Evolutionary conservation across 2,888 invertebrate species (phyloP).

Genomic region (Balanococcus diminutus): DNA sequence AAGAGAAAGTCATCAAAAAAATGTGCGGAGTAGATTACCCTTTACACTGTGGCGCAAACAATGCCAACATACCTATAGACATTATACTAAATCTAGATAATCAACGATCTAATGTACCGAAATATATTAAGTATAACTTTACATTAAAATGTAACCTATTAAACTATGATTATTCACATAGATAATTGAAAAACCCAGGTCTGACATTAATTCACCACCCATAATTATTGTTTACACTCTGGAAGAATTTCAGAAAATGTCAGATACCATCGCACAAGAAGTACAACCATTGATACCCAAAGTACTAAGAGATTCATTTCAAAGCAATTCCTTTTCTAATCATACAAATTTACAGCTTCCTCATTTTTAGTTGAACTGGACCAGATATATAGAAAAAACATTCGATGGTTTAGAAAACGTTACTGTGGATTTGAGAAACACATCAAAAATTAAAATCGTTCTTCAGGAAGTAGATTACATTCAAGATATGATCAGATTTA

Average conservation of each 20-base stretch:
- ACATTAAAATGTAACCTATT: too few species aligned
- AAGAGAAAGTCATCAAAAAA: not conserved
- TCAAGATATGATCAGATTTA: not conserved
- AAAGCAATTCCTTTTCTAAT: too few species aligned
- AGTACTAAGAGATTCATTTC: not conserved
- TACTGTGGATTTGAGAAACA: slow-evolving; percentile 63
- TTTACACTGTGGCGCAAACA: too few species aligned
- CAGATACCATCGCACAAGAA: not conserved
- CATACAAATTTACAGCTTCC: not conserved
- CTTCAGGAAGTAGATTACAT: not conserved
- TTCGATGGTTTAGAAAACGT: slow-evolving; percentile 66
- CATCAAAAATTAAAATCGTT: slow-evolving; percentile 59
- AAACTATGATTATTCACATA: too few species aligned
- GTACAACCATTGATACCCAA: not conserved
- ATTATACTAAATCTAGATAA: too few species aligned
- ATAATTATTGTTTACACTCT: not conserved
- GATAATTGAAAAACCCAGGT: not conserved
- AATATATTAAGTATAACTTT: too few species aligned
- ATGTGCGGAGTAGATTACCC: too few species aligned
- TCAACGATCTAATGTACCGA: too few species aligned
- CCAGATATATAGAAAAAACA: slow-evolving; percentile 69
- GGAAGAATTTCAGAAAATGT: not conserved
- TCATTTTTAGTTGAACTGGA: slow-evolving; percentile 63
- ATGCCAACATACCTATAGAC: too few species aligned
- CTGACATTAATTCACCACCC: not conserved